Percentiles rank a stretch among this genome's conserved stretches.
phyloP scores from a whole-genome alignment of 2,113 vertebrate genomes.

The Peucedramus taeniatus region DNA sequence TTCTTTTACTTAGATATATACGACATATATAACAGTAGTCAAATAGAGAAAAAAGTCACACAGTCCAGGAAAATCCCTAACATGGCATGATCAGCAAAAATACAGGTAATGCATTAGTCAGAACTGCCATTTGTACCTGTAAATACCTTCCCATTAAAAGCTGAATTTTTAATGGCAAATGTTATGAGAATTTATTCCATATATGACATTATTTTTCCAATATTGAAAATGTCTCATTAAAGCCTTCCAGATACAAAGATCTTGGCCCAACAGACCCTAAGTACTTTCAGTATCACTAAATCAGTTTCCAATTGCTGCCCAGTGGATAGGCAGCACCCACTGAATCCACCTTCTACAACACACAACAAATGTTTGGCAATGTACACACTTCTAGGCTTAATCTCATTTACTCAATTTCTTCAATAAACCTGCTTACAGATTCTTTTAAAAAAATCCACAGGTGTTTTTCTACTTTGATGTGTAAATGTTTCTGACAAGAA shows the following conservation, averaged over 20 bases:
- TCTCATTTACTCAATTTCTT: not conserved
- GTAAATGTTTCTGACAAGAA: not conserved
- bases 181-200: not conserved
- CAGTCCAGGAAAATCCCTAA: not conserved
- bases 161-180: not conserved
- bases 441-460: not conserved
- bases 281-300: not conserved
- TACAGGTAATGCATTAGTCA: not conserved
- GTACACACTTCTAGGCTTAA: not conserved
- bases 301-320: not conserved
- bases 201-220: not conserved
- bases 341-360: not conserved
- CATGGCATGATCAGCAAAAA: not conserved
- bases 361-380: not conserved
- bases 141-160: not conserved
- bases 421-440: not conserved
- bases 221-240: not conserved
- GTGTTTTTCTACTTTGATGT: not conserved
- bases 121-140: not conserved
- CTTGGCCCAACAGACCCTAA: not conserved
- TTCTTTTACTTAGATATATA: not conserved
- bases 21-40: not conserved
- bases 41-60: not conserved
- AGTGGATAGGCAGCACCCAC: not conserved
- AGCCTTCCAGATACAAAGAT: not conserved